phyloP scores from a whole-genome alignment of 2,113 vertebrate species.

The Micromys minutus region DNA sequence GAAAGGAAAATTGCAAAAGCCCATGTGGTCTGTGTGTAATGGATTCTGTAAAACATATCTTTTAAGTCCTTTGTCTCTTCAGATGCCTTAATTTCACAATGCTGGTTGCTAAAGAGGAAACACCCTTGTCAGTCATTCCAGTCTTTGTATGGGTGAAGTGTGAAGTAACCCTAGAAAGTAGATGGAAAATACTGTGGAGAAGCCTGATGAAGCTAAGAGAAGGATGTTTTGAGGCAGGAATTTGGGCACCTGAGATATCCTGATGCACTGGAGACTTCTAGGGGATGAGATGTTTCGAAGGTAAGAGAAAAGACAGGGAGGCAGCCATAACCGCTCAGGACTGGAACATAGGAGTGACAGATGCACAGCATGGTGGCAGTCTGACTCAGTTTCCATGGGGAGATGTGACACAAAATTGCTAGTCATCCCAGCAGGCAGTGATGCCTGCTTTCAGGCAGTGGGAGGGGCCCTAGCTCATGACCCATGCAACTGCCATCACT shows the following conservation, averaged over 20 bases:
- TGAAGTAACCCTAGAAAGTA: slow-evolving; percentile 4
- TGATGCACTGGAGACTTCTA: neutral
- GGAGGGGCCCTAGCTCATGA: neutral
- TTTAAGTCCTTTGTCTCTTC: slow-evolving; percentile 32
- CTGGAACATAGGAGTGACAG: neutral
- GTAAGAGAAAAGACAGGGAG: neutral
- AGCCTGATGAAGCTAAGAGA: neutral
- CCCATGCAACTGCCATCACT: neutral
- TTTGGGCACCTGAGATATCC: neutral
- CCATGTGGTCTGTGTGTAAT: neutral
- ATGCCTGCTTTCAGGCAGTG: neutral
- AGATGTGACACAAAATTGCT: neutral
- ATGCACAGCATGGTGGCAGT: neutral
- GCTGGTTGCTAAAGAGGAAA: neutral
- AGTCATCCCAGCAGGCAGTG: neutral
- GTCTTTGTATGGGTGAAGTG: neutral
- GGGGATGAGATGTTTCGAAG: neutral
- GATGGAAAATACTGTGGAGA: neutral
- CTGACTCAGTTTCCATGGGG: neutral
- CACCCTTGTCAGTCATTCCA: neutral
- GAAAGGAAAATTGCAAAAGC: slow-evolving; percentile 60
- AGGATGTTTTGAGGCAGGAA: neutral
- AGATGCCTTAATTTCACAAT: slow-evolving; percentile 33
- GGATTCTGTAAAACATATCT: neutral
- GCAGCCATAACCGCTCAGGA: neutral